Percentiles rank a stretch among this genome's conserved stretches.
Conservation (phyloP, 2,888 invertebrate genomes). For the Dorcus hopei region DNA sequence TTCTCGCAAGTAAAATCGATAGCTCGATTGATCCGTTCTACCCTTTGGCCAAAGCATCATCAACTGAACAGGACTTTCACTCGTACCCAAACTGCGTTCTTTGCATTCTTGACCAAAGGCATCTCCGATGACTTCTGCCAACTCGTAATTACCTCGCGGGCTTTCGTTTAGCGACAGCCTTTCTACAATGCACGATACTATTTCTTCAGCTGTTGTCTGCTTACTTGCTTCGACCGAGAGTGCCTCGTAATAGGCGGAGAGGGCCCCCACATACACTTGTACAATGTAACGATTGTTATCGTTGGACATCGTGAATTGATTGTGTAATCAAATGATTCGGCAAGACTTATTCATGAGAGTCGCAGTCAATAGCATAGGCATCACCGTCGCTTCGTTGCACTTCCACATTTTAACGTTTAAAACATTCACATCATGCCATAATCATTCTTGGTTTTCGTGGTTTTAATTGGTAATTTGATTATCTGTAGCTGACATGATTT, state of each 20-base stretch:
- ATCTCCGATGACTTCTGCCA: constrained; percentile 85
- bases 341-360: neutral
- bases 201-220: constrained; percentile 88
- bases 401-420: neutral
- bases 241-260: constrained; percentile 85
- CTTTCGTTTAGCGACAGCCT: constrained; percentile 60
- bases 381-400: neutral
- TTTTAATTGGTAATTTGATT: neutral
- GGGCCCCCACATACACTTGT: constrained; percentile 85
- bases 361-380: neutral
- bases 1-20: constrained; percentile 82
- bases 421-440: neutral
- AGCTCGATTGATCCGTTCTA: constrained; percentile 54
- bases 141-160: constrained; percentile 66
- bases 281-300: constrained; percentile 70
- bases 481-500: constrained; percentile 9
- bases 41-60: constrained; percentile 81
- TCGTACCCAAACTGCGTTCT: constrained; percentile 79
- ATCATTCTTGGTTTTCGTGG: neutral
- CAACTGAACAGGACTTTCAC: constrained; percentile 77
- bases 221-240: constrained; percentile 88
- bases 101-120: constrained; percentile 88
- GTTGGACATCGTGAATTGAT: constrained; percentile 57
- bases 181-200: constrained; percentile 84
- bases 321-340: constrained; percentile 14